These are phyloP conservation scores for Arremon aurantiirostris DNA, from an alignment of 2,797 vertebrate genomes.

Conservation along the genomic window DNA sequence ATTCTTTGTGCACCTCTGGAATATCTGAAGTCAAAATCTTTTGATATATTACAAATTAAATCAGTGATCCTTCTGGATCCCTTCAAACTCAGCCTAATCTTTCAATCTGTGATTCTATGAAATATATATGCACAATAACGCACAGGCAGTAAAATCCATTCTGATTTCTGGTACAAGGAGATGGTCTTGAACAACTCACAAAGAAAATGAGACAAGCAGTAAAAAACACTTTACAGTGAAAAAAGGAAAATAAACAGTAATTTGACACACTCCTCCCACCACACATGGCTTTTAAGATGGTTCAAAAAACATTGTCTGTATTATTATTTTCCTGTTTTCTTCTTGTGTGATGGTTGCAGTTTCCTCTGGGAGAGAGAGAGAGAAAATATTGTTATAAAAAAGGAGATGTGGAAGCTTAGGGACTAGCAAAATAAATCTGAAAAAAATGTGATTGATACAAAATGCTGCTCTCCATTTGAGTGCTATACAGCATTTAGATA, in stretches of 20 bases:
- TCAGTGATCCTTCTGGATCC: neutral
- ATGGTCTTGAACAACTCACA: neutral
- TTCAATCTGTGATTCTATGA: neutral
- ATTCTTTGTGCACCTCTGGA: neutral
- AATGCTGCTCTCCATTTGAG: neutral
- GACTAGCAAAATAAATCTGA: neutral
- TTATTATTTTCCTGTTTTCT: neutral
- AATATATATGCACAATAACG: neutral
- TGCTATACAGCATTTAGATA: neutral
- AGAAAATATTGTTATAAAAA: neutral
- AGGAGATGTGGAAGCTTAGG: neutral
- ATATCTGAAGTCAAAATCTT: neutral
- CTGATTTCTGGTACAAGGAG: neutral
- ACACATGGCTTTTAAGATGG: neutral
- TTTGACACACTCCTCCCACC: neutral
- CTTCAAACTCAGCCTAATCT: neutral
- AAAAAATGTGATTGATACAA: neutral
- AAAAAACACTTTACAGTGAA: neutral
- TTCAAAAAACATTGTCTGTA: neutral
- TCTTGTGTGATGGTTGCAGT: neutral
- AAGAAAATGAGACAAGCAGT: neutral
- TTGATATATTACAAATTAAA: neutral
- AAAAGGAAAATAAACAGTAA: neutral
- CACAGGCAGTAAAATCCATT: neutral
- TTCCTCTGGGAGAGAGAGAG: neutral